Conservation (phyloP, 2,797 vertebrate genomes). For the Momotus momota region DNA sequence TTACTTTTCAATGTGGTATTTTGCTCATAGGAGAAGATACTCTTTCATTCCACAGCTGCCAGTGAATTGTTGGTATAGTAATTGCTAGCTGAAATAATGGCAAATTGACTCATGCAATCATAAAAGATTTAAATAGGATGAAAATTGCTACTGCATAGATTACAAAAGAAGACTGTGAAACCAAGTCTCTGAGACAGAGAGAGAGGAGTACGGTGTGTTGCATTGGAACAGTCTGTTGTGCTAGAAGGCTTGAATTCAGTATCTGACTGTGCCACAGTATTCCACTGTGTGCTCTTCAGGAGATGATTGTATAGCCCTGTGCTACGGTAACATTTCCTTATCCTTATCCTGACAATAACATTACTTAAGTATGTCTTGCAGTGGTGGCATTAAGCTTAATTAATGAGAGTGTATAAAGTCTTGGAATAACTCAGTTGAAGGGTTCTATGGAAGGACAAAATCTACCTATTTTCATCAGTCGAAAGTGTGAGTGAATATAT, state of each 20-base stretch:
- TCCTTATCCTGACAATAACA: background rate
- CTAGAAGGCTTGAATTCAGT: background rate
- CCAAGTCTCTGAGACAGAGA: slow-evolving; percentile 37
- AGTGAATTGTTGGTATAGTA: slow-evolving; percentile 67
- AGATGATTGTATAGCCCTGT: background rate
- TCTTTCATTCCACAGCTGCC: slow-evolving; percentile 72
- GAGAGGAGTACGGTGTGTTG: background rate
- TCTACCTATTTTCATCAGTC: background rate
- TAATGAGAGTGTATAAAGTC: background rate
- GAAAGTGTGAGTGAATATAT: background rate
- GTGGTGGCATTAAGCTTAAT: background rate
- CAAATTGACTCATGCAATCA: slow-evolving; percentile 72
- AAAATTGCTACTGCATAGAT: slow-evolving; percentile 63
- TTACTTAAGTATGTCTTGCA: background rate
- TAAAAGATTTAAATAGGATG: slow-evolving; percentile 74
- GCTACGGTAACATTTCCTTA: background rate
- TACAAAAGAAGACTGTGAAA: slow-evolving; percentile 60
- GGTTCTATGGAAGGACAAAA: background rate
- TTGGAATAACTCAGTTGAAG: background rate
- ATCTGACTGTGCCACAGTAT: background rate
- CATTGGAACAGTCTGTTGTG: background rate
- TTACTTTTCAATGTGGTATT: slow-evolving; percentile 61
- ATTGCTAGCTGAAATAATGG: slow-evolving; percentile 74
- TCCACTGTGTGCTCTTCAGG: background rate
- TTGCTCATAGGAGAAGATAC: slow-evolving; percentile 53